Evolutionary conservation across 2,113 vertebrate species (phyloP), one percentile per base, ranked within the genome.

Genomic region (Phrynosoma blainvillii): DNA sequence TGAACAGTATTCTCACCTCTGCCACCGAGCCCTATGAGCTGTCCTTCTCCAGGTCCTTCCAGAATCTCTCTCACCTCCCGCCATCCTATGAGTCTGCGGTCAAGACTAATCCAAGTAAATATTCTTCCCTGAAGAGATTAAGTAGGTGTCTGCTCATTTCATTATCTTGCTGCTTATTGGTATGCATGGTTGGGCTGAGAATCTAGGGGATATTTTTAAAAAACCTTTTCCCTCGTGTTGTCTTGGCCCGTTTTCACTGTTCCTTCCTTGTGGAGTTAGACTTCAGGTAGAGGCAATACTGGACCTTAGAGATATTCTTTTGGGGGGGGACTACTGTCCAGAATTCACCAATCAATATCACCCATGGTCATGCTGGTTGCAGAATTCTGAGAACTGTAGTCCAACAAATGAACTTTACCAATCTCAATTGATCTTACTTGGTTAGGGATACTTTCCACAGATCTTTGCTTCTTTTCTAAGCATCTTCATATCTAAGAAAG

Each of bases 21-120:
- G 98, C 99, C 95, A 99, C 99, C 0, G 99, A 99, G 94, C 99
- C 98, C 93, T 99, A 99, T 65, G 98, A 99, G 93, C 97, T 99
- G 89, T 99, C 98, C 93, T 99, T 98, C 97, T 99, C 99, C 74
- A 97, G 98, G 95, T 99, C 98, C 92, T 99, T 99, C 97, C 98
- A 99, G 98, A 99, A 98, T 94, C 97, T 99, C 95, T 98, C 99
- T 6, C 99, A 99, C 93, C 98, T 99, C 85, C 98, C 99, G 27
- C 99, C 98, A 6, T 99, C 99, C 93, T 99, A 99, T 12, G 99
- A 99, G 95, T 98, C 98, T 81, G 98, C 98, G 7, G 94, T 99
- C 94, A 99, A 99, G 96, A 98, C 98, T 82, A 98, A 99, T 96
- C 97, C 99, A 92, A 99, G 94, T 96, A 98, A 98, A 95, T 99